Conservation (phyloP, 2,888 invertebrate species). For the Pristionchus japonicus region DNA sequence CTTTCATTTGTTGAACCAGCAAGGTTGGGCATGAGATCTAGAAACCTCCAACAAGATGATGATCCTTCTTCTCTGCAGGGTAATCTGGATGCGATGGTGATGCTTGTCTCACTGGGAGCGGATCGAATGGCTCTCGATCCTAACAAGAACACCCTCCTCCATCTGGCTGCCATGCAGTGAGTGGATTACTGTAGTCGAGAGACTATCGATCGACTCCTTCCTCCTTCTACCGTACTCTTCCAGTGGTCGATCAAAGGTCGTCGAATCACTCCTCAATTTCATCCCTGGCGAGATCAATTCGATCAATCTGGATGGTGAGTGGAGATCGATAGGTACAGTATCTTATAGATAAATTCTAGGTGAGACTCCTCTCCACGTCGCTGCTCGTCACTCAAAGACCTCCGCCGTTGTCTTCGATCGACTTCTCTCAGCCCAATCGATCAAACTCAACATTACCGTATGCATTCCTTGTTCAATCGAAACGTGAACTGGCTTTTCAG, state of each 20-base stretch:
- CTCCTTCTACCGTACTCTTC: not conserved
- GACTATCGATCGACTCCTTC: not conserved
- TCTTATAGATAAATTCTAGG: slow-evolving; percentile 6
- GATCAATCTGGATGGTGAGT: slow-evolving; percentile 43
- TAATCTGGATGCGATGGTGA: slow-evolving; percentile 43
- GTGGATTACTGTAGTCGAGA: not conserved
- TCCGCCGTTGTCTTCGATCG: slow-evolving; percentile 46
- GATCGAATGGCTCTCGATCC: slow-evolving; percentile 41
- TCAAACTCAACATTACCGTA: slow-evolving; percentile 45
- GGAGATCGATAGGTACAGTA: not conserved
- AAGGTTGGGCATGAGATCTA: too few species aligned
- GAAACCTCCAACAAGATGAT: too few species aligned
- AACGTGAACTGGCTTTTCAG: slow-evolving; percentile 1
- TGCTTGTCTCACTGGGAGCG: slow-evolving; percentile 24
- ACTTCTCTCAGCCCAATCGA: slow-evolving; percentile 28
- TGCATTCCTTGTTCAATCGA: not conserved
- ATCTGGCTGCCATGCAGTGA: slow-evolving; percentile 44
- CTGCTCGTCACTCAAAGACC: slow-evolving; percentile 38
- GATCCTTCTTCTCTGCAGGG: too few species aligned
- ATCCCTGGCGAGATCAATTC: slow-evolving; percentile 42
- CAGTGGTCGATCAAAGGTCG: slow-evolving; percentile 25
- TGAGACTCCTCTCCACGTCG: slow-evolving; percentile 44
- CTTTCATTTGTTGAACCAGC: too few species aligned
- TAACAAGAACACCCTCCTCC: slow-evolving; percentile 39
- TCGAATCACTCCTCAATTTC: slow-evolving; percentile 38